Evolutionary conservation across 1,140 invertebrate genomes (phyloP), one percentile per base, ranked within the genome.

Genomic region (Zaprionus ornatus): DNA sequence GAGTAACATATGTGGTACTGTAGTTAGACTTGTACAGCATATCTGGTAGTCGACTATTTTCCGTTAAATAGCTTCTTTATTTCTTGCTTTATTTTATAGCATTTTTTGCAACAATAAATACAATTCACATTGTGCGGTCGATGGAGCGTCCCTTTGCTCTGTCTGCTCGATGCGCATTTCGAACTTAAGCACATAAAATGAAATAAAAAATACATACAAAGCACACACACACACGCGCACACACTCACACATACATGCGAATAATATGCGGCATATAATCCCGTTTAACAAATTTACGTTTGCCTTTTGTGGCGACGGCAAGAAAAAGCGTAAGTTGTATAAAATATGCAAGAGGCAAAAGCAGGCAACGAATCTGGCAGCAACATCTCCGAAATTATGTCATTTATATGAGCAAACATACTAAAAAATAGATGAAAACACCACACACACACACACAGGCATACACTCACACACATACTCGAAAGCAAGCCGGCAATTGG

Each of bases 361-460:
- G 35, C n/a, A 35, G 19, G 5, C 52, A 59, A 59, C 23, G 76
- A 72, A 79, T 81, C 76, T 86, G 71, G 48, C 57, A 61, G 60
- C 70, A 84, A 75, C 84, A 90, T 85, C 86, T 90, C 76, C 79
- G 75, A 90, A 90, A 90, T 90, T 90, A 86, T 90, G 85, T 90
- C 86, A 90, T 90, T 90, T 90, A 90, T 90, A 90, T 90, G 79
- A 76, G 86, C 82, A 90, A 90, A 90, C 81, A 85, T 65, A 86
- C 75, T 79, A 90, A 90, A 90, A 90, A 80, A 90, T 80, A 90
- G 74, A 87, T 83, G 80, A 82, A 77, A 84, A 82, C 72, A 90
- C 55, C 48, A 29, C n/a, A 29, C 27, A 52, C 9, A 48, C 9
- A 25, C 29, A 54, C 15, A 67, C 70, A 50, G 27, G 64, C 48